Evolutionary conservation across 2,113 vertebrate genomes (phyloP).

Genomic region (Phylloscopus whistleri): DNA sequence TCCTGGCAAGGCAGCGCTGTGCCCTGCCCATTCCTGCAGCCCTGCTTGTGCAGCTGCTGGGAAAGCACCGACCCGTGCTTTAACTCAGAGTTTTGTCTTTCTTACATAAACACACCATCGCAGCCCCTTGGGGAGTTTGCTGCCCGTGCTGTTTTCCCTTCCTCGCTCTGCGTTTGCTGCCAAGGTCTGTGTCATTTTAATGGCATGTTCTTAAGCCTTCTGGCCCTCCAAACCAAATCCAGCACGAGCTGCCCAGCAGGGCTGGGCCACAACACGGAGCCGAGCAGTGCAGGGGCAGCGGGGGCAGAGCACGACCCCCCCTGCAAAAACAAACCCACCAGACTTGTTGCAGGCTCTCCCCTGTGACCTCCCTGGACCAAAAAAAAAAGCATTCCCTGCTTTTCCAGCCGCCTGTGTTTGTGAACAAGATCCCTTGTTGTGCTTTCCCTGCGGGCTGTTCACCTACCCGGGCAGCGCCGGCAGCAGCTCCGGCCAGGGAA

Average conservation of each 20-base stretch:
- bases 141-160: not conserved
- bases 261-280: fast-evolving
- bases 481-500: conserved; percentile 74
- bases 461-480: conserved; percentile 78
- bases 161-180: not conserved
- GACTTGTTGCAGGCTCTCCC: not conserved
- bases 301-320: not conserved
- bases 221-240: not conserved
- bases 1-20: not conserved
- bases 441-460: not conserved
- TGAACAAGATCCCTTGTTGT: not conserved
- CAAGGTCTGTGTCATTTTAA: not conserved
- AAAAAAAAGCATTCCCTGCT: not conserved
- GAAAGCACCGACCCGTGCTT: not conserved
- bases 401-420: not conserved
- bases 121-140: not conserved
- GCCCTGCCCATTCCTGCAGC: not conserved
- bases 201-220: not conserved
- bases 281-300: fast-evolving
- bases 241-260: not conserved
- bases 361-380: fast-evolving
- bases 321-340: not conserved
- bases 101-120: not conserved
- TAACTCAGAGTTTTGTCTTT: fast-evolving
- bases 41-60: fast-evolving